Base-by-base conservation (phyloP, 2,113 vertebrate genomes). In the Rhadina sibilatrix region DNA sequence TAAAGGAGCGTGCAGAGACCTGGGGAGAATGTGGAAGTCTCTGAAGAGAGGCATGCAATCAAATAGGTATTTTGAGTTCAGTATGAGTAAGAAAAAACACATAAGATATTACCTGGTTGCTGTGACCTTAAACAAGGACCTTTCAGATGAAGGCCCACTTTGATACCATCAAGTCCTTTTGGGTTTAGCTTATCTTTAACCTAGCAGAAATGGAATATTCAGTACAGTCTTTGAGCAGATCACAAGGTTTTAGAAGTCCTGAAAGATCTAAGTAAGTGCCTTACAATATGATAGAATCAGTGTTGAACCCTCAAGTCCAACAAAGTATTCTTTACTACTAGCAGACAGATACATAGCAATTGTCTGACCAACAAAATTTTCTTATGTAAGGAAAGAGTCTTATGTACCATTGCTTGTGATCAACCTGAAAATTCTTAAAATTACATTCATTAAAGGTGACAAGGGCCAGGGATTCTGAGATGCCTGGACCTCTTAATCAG, bases 61-160 rank as follows among this genome's bases (percentile, higher is more conserved):
- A 82, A 54, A 64, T 28, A 40, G 52, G 27, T 70, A 40, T 84
- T 93, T 68, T 89, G 35, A 84, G 47, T 87, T 96, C 24, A 38
- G 35, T 71, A 23, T 47, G 33, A 91, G 33, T 70, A 66, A 70
- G 52, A 30, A 82, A 56, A 77, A 71, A 28, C 19, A 52, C 12
- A 10, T 19, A 49, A 74, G 28, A 66, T 54, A 64, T 64, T 89
- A 19, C 22, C n/a, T 60, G 35, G 21, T 52, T 93, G 35, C 52
- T 77, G 6, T 70, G 59, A 77, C 76, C 68, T 92, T 87, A 91
- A 90, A 92, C 65, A 85, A 75, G 57, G 49, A 76, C 56, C 61
- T 93, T 91, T 82, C 61, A 60, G 84, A 79, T 82, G 53, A 85
- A 94, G 93, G 42, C 20, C 38, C 18, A 3, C 49, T 89, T 89